Conservation (phyloP, 2,888 invertebrate genomes). For the Drosophila anomalata region DNA sequence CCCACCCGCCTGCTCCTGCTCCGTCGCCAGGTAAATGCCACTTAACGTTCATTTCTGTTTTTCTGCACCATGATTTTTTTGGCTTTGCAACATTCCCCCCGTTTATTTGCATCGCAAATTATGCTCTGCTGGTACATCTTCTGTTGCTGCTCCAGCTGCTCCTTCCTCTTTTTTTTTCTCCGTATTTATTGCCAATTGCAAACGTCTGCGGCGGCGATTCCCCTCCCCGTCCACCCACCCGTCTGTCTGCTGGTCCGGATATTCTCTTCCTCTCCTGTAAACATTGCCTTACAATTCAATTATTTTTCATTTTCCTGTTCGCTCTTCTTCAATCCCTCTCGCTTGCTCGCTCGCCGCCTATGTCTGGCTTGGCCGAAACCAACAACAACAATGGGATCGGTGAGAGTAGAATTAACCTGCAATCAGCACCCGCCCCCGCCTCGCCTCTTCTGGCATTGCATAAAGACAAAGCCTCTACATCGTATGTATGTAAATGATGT, state of each 20-base stretch:
- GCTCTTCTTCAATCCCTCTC: slow-evolving; percentile 71
- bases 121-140: slow-evolving; percentile 32
- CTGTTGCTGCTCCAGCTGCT: slow-evolving; percentile 3
- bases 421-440: slow-evolving; percentile 46
- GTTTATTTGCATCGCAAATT: slow-evolving; percentile 77
- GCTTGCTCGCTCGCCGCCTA: slow-evolving; percentile 6
- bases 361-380: slow-evolving; percentile 41
- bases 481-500: slow-evolving; percentile 6
- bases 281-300: slow-evolving; percentile 75
- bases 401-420: slow-evolving; percentile 70
- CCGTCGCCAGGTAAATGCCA: slow-evolving; percentile 71
- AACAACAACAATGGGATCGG: slow-evolving; percentile 47
- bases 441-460: slow-evolving; percentile 52
- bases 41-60: slow-evolving; percentile 63
- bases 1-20: not conserved
- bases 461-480: slow-evolving; percentile 58
- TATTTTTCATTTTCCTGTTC: slow-evolving; percentile 80
- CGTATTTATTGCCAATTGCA: slow-evolving; percentile 75
- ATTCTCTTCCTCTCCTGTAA: slow-evolving; percentile 38
- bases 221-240: slow-evolving; percentile 13
- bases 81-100: slow-evolving; percentile 55
- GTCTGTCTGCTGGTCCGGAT: slow-evolving; percentile 5
- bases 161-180: slow-evolving; percentile 40
- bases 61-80: slow-evolving; percentile 66
- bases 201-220: slow-evolving; percentile 59